Evolutionary conservation across 2,113 vertebrate species (phyloP), one percentile per base, ranked within the genome.

Genomic region (Oceanites oceanicus): DNA sequence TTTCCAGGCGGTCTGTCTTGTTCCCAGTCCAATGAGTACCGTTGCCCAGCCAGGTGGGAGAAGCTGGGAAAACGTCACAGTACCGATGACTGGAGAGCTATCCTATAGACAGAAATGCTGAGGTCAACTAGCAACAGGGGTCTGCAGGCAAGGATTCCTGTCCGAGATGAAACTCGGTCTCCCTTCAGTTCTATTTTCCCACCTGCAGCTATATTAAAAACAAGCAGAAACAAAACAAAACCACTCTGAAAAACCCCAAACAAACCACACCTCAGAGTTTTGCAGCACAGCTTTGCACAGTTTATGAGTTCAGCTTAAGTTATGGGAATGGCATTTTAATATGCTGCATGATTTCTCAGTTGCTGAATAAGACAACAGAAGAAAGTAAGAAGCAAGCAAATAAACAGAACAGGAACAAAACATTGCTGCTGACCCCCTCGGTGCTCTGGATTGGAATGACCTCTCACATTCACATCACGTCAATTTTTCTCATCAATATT

Each of bases 141-240:
- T 10, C 32, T 10, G 4, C 19, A 40, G 44, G 40, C 0, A 2
- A 55, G 49, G 25, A 67, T 11, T 77, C 42, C 27, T 17, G 9
- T 8, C n/a, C 0, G 1, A 44, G 36, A n/a, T 25, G 16, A 66
- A 53, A 73, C 20, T n/a, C 9, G 0, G 11, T 16, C 17, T 80
- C 74, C 34, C 15, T 32, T 62, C 49, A 70, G 36, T 17, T 67
- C 5, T 15, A 15, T 50, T 52, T 73, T 76, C 20, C 40, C 27
- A 62, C 32, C 61, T 45, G 47, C 42, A 61, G 40, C 45, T 50
- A 19, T 21, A 13, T 29, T 67, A 61, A 66, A 78, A 53, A 15
- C 44, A 62, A 61, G 45, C 16, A 67, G 59, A 74, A 79, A 53
- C 7, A 34, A 44, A 45, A 49, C 13, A 40, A 74, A 59, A 42